phyloP scores from a whole-genome alignment of 2,888 invertebrate genomes.

The Drosophila mayaguana region DNA sequence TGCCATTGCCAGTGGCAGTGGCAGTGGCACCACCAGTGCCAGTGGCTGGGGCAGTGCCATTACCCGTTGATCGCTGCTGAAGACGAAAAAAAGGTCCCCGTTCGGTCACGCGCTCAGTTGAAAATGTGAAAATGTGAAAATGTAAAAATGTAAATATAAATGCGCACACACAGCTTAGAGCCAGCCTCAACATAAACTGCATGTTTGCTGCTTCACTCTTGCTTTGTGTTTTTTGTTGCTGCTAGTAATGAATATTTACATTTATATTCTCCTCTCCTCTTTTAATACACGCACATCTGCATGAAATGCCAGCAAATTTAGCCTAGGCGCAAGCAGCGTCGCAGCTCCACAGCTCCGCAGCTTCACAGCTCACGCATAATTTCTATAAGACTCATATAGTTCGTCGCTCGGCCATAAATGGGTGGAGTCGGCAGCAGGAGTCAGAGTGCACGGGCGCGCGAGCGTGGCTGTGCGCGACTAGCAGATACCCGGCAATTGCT shows the following conservation, averaged over 20 bases:
- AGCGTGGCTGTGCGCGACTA: background rate
- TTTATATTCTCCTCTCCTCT: slow-evolving; percentile 11
- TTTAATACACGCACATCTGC: slow-evolving; percentile 14
- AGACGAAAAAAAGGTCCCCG: slow-evolving; percentile 59
- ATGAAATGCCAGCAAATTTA: slow-evolving; percentile 5
- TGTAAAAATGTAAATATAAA: slow-evolving; percentile 34
- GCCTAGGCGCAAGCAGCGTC: slow-evolving; percentile 8
- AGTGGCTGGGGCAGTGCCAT: slow-evolving; percentile 70
- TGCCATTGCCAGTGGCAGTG: slow-evolving; percentile 66
- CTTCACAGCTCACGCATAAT: slow-evolving; percentile 43
- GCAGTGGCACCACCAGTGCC: no score
- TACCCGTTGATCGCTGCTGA: slow-evolving; percentile 48
- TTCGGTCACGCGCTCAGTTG: slow-evolving; percentile 72
- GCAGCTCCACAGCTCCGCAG: background rate
- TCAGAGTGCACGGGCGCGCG: background rate
- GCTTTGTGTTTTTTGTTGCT: background rate
- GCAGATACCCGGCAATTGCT: background rate
- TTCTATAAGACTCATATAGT: slow-evolving; percentile 28
- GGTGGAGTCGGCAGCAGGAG: slow-evolving; percentile 5
- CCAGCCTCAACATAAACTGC: slow-evolving; percentile 17
- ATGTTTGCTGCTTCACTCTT: background rate
- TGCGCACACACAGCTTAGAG: slow-evolving; percentile 30
- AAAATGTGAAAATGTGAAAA: slow-evolving; percentile 44
- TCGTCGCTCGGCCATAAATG: slow-evolving; percentile 6
- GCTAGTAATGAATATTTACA: slow-evolving; percentile 33